These are phyloP conservation scores for Vipera latastei DNA, from an alignment of 2,797 vertebrate species.

Conservation along the genomic window DNA sequence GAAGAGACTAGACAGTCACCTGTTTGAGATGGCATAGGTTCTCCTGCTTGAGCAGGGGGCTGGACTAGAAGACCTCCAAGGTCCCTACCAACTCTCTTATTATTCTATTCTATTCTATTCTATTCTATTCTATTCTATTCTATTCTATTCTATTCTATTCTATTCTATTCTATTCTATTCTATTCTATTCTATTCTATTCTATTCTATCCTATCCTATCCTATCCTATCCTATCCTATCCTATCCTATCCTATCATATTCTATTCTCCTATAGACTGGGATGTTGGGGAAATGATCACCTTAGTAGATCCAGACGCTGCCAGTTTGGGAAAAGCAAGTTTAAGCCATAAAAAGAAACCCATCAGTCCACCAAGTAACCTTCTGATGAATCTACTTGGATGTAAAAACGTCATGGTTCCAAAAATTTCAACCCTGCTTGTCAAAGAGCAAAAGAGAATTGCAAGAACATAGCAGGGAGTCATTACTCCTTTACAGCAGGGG, in stretches of 20 bases:
- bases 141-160: too few relatives aligned
- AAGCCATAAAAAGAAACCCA: background rate
- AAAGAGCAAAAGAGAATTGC: background rate
- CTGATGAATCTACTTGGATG: background rate
- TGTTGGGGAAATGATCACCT: background rate
- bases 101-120: background rate
- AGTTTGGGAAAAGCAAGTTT: background rate
- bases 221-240: fast-evolving
- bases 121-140: too few relatives aligned
- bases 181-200: too few relatives aligned
- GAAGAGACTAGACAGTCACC: too few relatives aligned
- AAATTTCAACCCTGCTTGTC: background rate
- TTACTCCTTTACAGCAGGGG: too few relatives aligned
- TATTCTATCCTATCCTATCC: too few relatives aligned
- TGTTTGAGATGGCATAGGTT: too few relatives aligned
- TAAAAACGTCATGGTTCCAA: background rate
- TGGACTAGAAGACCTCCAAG: background rate
- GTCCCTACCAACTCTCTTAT: background rate
- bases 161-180: too few relatives aligned
- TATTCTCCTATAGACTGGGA: background rate
- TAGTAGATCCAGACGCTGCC: background rate
- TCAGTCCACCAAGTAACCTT: background rate
- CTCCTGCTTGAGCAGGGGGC: too few relatives aligned
- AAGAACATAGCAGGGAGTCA: too few relatives aligned
- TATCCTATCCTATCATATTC: fast-evolving